Percentiles rank a stretch among this genome's conserved stretches.
These are phyloP conservation scores for Hystrix cristata DNA, from an alignment of 2,113 vertebrate genomes.

Conservation along the genomic window DNA sequence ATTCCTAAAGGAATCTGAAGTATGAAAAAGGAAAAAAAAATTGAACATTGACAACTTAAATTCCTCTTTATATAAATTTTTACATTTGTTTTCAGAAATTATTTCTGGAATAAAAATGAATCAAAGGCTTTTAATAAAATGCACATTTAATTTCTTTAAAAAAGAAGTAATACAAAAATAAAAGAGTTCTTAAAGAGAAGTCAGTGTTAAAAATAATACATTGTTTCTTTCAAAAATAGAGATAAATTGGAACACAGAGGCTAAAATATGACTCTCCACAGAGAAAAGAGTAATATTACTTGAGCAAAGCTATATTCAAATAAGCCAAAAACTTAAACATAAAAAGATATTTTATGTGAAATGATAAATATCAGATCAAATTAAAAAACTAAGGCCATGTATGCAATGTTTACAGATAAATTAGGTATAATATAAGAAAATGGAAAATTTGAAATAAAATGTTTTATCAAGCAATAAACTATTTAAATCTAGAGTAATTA, in stretches of 20 bases:
- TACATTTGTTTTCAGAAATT: background rate
- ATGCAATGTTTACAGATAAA: background rate
- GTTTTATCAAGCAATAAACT: background rate
- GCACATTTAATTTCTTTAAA: background rate
- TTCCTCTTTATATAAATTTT: background rate
- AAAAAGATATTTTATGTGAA: background rate
- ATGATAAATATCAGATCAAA: background rate
- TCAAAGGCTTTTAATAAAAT: background rate
- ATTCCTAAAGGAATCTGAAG: background rate
- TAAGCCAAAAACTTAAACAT: background rate
- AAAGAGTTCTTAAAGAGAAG: background rate
- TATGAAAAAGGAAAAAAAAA: background rate
- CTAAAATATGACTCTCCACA: background rate
- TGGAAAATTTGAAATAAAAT: background rate
- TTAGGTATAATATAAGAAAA: background rate
- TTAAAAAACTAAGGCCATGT: background rate
- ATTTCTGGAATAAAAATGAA: background rate
- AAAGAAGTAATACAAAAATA: background rate
- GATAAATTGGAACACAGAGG: background rate
- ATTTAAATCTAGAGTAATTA: background rate
- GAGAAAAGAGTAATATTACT: background rate
- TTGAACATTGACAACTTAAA: background rate
- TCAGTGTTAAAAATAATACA: background rate
- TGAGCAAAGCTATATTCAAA: background rate
- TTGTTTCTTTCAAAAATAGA: background rate